Evolutionary conservation across 2,797 vertebrate species (phyloP).

Genomic region (Pagetopsis macropterus): DNA sequence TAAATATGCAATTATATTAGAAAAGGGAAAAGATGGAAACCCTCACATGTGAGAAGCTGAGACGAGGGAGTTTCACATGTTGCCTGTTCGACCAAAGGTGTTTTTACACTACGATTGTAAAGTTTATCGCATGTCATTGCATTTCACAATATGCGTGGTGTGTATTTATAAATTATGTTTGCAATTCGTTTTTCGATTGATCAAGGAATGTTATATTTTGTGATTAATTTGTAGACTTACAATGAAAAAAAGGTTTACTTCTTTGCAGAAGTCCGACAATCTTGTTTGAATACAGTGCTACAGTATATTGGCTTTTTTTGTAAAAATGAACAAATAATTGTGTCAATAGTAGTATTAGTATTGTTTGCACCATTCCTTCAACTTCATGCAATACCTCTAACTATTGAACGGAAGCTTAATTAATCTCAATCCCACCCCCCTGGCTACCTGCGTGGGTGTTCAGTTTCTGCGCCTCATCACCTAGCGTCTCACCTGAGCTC

Average conservation of each 20-base stretch:
- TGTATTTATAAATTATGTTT: neutral
- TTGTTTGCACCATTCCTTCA: neutral
- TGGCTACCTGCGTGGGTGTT: neutral
- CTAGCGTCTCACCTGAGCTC: slow-evolving; percentile 30
- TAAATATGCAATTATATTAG: neutral
- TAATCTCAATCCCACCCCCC: neutral
- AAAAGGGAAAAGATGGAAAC: neutral
- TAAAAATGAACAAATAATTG: neutral
- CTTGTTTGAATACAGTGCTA: too few relatives aligned
- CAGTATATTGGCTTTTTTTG: neutral
- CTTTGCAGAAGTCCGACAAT: neutral
- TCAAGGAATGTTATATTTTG: neutral
- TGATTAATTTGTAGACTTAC: neutral
- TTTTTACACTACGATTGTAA: neutral
- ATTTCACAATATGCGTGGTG: neutral
- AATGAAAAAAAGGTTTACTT: neutral
- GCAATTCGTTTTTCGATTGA: neutral
- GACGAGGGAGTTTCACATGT: neutral
- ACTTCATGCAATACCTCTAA: neutral
- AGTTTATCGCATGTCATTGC: neutral
- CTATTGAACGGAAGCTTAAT: neutral
- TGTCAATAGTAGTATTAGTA: neutral
- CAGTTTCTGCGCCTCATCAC: slow-evolving; percentile 24
- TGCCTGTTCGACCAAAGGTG: neutral
- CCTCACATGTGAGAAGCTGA: neutral